phyloP scores from a whole-genome alignment of 2,888 invertebrate species.

The Ennomos quercinarius region DNA sequence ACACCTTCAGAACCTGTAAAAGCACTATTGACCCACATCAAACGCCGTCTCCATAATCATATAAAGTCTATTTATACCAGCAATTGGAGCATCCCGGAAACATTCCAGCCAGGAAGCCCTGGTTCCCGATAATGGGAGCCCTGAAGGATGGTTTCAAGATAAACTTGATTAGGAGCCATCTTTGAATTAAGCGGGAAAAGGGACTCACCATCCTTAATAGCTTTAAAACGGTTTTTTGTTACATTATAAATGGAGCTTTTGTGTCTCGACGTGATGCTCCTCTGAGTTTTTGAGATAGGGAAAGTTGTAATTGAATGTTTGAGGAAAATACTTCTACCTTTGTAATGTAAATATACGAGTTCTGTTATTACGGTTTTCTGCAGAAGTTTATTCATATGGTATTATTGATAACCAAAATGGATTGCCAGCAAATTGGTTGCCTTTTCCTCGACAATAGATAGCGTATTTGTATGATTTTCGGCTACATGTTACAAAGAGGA shows the following conservation, averaged over 20 bases:
- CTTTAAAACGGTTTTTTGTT: constrained; percentile 49
- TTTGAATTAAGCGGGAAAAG: constrained; percentile 49
- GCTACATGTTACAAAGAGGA: too few species aligned
- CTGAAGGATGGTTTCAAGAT: constrained; percentile 49
- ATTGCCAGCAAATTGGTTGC: too few species aligned
- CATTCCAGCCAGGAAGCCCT: constrained; percentile 46
- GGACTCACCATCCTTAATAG: constrained; percentile 42
- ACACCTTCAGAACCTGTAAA: constrained; percentile 18
- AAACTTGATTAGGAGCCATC: constrained; percentile 59
- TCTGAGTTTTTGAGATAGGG: constrained; percentile 29
- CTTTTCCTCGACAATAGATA: too few species aligned
- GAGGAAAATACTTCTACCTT: constrained; percentile 24
- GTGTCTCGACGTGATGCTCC: constrained; percentile 27
- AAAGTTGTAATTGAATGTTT: constrained; percentile 37
- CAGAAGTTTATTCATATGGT: not conserved
- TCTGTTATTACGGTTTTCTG: not conserved
- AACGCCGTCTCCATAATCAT: constrained; percentile 23
- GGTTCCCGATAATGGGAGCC: constrained; percentile 50
- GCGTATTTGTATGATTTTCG: too few species aligned
- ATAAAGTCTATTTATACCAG: constrained; percentile 38
- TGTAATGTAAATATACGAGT: constrained; percentile 19
- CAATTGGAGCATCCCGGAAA: constrained; percentile 47
- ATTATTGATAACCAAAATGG: too few species aligned
- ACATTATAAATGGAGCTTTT: constrained; percentile 41
- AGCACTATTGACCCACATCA: constrained; percentile 30